Percentiles rank a stretch among this genome's conserved stretches.
Evolutionary conservation across 1,140 invertebrate species (phyloP).

Genomic region (Drosophila obscura): DNA sequence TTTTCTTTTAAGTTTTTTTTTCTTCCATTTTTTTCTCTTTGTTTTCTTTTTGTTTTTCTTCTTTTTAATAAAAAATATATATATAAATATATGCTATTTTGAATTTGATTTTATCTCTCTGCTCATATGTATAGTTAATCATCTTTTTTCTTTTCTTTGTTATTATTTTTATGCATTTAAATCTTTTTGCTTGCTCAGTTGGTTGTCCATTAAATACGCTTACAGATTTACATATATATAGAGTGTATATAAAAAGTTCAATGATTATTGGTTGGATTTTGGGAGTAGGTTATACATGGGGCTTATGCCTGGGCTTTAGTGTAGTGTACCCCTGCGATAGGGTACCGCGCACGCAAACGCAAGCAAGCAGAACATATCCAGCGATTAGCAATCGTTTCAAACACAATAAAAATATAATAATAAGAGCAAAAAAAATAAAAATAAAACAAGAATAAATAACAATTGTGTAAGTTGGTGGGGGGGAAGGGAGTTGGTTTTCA

Average conservation of each 20-base stretch:
- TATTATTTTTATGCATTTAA: conserved; percentile 47
- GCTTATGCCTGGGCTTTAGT: conserved; percentile 24
- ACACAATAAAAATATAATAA: conserved; percentile 40
- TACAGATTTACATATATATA: conserved; percentile 28
- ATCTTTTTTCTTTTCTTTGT: conserved; percentile 41
- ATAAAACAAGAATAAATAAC: conserved; percentile 73
- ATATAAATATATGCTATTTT: conserved; percentile 80
- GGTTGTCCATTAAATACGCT: conserved; percentile 44
- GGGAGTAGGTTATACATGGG: conserved; percentile 25
- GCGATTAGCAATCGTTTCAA: conserved; percentile 32
- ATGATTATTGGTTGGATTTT: conserved; percentile 29
- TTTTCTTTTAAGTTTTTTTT: conserved; percentile 53
- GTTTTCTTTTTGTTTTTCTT: conserved; percentile 32
- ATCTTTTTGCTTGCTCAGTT: conserved; percentile 66
- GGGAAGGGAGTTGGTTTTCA: neutral
- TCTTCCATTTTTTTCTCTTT: conserved; percentile 31
- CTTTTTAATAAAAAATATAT: conserved; percentile 80
- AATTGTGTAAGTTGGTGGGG: conserved; percentile 63
- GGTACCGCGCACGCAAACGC: conserved; percentile 9
- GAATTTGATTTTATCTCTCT: conserved; percentile 80
- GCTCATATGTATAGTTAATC: conserved; percentile 79
- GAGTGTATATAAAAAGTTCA: conserved; percentile 16
- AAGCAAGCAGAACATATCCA: conserved; percentile 10
- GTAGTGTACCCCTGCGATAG: conserved; percentile 11
- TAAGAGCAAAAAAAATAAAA: conserved; percentile 40